These are phyloP conservation scores for Cichladusa arquata DNA, from an alignment of 2,113 vertebrate species.

Conservation along the genomic window DNA sequence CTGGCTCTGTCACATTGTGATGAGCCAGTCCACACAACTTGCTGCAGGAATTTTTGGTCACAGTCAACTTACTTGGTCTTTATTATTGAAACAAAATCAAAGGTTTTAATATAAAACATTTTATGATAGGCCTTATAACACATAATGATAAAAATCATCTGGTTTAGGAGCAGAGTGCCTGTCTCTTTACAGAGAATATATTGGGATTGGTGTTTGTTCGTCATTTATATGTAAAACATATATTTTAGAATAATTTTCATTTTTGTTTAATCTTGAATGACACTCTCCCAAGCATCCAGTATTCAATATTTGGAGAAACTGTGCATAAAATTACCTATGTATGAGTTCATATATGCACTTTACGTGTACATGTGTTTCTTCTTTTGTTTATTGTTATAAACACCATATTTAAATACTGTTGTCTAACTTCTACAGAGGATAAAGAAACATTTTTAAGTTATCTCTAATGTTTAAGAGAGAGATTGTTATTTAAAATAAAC, in stretches of 20 bases:
- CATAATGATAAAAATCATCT: fast-evolving
- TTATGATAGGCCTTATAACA: background rate
- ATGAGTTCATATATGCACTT: background rate
- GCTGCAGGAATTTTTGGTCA: background rate
- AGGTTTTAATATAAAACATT: background rate
- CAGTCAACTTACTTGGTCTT: background rate
- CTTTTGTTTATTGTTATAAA: background rate
- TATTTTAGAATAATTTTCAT: background rate
- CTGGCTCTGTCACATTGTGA: background rate
- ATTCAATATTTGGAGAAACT: background rate
- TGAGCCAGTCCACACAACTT: background rate
- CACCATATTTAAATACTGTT: background rate
- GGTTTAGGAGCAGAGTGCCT: background rate
- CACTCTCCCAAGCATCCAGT: background rate
- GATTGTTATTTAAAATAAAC: background rate
- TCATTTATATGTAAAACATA: background rate
- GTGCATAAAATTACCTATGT: background rate
- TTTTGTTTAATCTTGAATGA: background rate
- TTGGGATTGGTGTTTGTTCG: background rate
- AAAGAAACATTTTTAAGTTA: background rate
- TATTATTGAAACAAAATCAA: background rate
- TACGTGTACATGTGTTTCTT: background rate
- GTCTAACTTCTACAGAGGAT: background rate
- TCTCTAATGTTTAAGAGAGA: background rate
- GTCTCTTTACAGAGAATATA: background rate